Base-by-base conservation (phyloP, 1,140 invertebrate species). In the Drosophila pallidifrons region DNA sequence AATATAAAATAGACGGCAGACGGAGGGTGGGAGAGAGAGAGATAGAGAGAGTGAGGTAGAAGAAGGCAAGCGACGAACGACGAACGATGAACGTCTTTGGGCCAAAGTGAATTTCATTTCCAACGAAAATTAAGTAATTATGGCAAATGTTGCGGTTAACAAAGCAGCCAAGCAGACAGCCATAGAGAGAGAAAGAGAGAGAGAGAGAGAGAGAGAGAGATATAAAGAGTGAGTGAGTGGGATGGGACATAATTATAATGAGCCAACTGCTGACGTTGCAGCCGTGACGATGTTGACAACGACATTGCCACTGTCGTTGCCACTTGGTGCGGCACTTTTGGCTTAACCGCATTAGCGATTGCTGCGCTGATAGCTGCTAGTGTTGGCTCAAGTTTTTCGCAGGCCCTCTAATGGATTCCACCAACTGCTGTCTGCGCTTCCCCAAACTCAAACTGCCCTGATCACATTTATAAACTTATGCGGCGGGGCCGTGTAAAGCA, bases 81-180 rank as follows among this genome's bases (percentile, higher is more conserved):
- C n/a, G 8, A 35, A 25, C 20, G 20, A 25, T 25, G 52, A 54
- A 35, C 52, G 32, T 55, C 30, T 41, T 41, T 32, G 16, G 32
- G 49, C 7, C 20, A 55, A 55, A 65, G 51, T 65, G 51, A 67
- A 67, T 47, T 46, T 11, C 52, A 57, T 57, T 67, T 57, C 8
- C 52, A 64, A 38, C 30, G 20, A 52, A 75, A 85, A 85, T 74
- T 35, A 54, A 54, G 65, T 72, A 68, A 80, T 83, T 80, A 68
- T 55, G 68, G 60, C 63, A 70, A 67, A 58, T 74, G 68, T 59
- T 75, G 73, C 54, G 73, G 46, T 57, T 55, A 51, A 54, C 41
- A 65, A 61, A 47, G 72, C 63, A 55, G n/a, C 43, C 41, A 16
- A 47, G 49, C 35, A n/a, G 52, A 8, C 15, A 15, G 15, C 5